These are phyloP conservation scores for Platysternon megacephalum DNA, from an alignment of 2,113 vertebrate genomes.

Conservation along the genomic window DNA sequence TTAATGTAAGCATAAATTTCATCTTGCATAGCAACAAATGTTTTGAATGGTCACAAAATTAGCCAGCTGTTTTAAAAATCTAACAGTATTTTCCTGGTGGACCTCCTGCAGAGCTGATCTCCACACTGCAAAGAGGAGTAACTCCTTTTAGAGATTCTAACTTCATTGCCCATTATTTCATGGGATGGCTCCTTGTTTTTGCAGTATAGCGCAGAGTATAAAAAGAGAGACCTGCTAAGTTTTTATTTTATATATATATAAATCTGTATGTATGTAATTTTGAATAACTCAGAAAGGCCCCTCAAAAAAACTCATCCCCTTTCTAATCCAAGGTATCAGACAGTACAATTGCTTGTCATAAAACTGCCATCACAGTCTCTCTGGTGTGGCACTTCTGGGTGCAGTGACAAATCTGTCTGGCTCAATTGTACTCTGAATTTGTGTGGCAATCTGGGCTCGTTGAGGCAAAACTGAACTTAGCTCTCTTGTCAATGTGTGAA, in stretches of 20 bases:
- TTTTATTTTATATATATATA: neutral
- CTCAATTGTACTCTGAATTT: conserved; percentile 30
- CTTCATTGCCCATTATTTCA: neutral
- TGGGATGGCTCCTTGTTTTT: neutral
- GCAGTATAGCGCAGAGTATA: neutral
- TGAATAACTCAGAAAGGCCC: neutral
- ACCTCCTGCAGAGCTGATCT: neutral
- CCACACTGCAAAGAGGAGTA: neutral
- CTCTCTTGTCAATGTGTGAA: conserved; percentile 20
- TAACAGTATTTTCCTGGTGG: neutral
- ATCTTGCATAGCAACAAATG: neutral
- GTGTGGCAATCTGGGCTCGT: conserved; percentile 41
- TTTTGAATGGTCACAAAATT: neutral
- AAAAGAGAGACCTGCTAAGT: neutral
- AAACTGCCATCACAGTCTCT: conserved; percentile 50
- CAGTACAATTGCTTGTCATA: conserved; percentile 46
- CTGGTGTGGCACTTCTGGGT: conserved; percentile 17
- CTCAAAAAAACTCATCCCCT: neutral
- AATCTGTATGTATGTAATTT: neutral
- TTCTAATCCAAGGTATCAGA: conserved; percentile 60
- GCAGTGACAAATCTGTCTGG: conserved; percentile 32
- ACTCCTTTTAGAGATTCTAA: neutral
- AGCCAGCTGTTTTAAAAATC: neutral
- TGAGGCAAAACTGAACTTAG: conserved; percentile 45
- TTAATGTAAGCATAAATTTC: neutral